These are phyloP conservation scores for Perca flavescens DNA, from an alignment of 2,113 vertebrate genomes.

Conservation along the genomic window DNA sequence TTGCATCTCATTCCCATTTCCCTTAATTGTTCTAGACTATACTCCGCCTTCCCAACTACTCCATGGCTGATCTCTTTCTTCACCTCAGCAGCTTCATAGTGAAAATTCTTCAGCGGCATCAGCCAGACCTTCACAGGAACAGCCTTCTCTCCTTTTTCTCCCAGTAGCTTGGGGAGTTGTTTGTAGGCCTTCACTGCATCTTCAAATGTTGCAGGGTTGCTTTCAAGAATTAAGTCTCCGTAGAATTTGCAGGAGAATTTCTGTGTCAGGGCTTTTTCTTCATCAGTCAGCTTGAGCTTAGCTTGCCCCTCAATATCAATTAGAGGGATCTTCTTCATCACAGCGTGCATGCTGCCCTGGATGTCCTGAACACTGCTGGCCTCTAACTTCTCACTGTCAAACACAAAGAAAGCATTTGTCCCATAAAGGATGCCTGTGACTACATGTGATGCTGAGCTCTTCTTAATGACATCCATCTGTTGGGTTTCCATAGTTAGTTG, in stretches of 20 bases:
- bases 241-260: conserved; percentile 38
- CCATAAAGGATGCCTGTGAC: too few relatives aligned
- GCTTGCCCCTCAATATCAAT: too few relatives aligned
- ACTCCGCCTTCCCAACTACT: accelerated
- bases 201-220: conserved; percentile 17
- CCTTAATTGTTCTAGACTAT: neutral
- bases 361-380: neutral
- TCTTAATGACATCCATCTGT: too few relatives aligned
- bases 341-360: neutral
- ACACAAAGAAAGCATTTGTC: too few relatives aligned
- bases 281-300: neutral
- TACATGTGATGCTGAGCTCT: too few relatives aligned
- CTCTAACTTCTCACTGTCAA: neutral
- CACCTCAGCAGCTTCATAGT: neutral
- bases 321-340: too few relatives aligned
- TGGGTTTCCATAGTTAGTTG: too few relatives aligned
- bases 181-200: conserved; percentile 10
- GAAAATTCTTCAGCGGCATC: neutral
- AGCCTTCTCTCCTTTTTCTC: neutral
- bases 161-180: conserved; percentile 32
- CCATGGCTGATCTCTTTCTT: accelerated
- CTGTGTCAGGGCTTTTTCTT: neutral
- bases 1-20: conserved; percentile 12
- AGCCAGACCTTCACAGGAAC: conserved; percentile 40
- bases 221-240: conserved; percentile 21